Base-by-base conservation (phyloP, 2,888 invertebrate species). In the Lithophane ornitopus region DNA sequence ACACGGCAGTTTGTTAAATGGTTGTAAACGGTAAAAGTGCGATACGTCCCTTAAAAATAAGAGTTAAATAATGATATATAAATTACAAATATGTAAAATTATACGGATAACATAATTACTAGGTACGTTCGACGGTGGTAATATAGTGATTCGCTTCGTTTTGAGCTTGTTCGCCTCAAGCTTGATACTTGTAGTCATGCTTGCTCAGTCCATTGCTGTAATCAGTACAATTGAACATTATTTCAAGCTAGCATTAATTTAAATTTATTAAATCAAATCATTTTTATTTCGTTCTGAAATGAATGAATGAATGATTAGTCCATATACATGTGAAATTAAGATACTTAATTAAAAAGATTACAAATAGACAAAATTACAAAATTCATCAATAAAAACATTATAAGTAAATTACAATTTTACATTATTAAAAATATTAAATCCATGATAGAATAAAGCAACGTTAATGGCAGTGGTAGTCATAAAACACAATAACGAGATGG, bases 131-230 rank as follows among this genome's bases (percentile, higher is more conserved):
- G 74, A 76, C 84, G 87, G 87, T 87, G 85, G 86, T 88, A 75
- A 75, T 70, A 78, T 69, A 70, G 56, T 69, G 72, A 70, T 67
- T 56, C 11, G 41, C 49, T 69, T 69, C 34, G 59, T 70, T 28
- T 46, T 19, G 14, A 14, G 26, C 14, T 41, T 56, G 54, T n/a
- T 69, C 49, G 6, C 44, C 49, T 89, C 87, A 93, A 49, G 92
- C 91, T 83, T 92, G 95, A 80, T 92, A 94, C 81, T 95, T 95
- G 92, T 94, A 95, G 88, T 95, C 95, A 4, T 90, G 92, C 83
- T 96, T 96, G 90, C 90, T 93, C 87, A 94, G 79, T n/a, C 95
- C 95, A 81, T 96, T 96, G 80, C 96, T 96, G 94, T 16, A 93
- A 52, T 0, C 2, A 79, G 77, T 39, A 56, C n/a, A 70, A 72